Evolutionary conservation across 2,797 vertebrate genomes (phyloP).

Genomic region (Dendrocincla fuliginosa): DNA sequence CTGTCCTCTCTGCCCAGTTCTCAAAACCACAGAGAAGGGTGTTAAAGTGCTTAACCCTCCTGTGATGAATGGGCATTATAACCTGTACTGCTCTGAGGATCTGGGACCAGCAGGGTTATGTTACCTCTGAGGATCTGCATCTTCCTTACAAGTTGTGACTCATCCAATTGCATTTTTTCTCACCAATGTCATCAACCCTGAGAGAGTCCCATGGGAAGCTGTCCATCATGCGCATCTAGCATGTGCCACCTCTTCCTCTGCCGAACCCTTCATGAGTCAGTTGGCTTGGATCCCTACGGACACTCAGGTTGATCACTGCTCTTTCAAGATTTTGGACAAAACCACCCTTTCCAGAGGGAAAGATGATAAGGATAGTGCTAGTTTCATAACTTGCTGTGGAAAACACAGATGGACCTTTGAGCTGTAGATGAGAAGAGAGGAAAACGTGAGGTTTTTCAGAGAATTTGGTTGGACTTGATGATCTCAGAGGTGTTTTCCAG

Average conservation of each 20-base stretch:
- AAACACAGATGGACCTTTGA: neutral
- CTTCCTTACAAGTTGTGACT: neutral
- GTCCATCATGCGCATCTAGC: neutral
- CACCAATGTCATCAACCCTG: neutral
- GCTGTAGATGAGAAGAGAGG: neutral
- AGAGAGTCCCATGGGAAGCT: neutral
- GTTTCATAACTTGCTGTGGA: neutral
- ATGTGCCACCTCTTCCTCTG: neutral
- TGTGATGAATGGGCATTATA: rapidly evolving
- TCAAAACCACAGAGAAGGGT: neutral
- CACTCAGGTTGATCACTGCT: neutral
- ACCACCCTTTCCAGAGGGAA: neutral
- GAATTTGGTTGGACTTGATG: neutral
- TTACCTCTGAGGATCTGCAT: neutral
- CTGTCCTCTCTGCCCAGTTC: neutral
- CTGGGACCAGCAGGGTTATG: neutral
- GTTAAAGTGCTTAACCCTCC: neutral
- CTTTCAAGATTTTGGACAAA: neutral
- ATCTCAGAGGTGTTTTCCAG: neutral
- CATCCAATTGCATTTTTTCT: neutral
- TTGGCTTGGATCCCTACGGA: neutral
- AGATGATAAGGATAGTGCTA: neutral
- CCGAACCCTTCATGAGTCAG: neutral
- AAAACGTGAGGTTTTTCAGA: neutral
- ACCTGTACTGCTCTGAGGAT: neutral